phyloP scores from a whole-genome alignment of 2,888 invertebrate genomes.

The Dinocampus coccinellae region DNA sequence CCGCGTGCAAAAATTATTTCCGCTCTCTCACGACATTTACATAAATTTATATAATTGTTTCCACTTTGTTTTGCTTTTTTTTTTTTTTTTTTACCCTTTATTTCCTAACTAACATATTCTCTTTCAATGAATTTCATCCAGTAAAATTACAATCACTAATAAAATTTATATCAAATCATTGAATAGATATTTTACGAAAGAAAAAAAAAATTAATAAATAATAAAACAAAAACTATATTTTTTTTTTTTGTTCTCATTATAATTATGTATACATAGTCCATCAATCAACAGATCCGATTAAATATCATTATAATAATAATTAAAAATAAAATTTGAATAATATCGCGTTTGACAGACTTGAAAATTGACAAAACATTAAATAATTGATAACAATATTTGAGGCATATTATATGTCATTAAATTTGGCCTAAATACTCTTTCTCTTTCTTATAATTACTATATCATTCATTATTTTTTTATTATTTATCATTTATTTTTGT shows the following conservation, averaged over 20 bases:
- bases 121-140: neutral
- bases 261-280: neutral
- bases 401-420: neutral
- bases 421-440: neutral
- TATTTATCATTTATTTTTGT: neutral
- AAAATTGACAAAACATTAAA: neutral
- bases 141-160: neutral
- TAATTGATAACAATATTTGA: neutral
- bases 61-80: too few species aligned
- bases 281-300: neutral
- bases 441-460: neutral
- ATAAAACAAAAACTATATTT: neutral
- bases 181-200: neutral
- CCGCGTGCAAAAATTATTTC: slow-evolving; percentile 9
- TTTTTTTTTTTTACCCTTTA: slow-evolving; percentile 21
- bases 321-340: slow-evolving; percentile 1
- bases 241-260: neutral
- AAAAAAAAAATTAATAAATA: neutral
- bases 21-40: neutral
- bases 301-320: slow-evolving; percentile 23
- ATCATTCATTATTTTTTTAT: neutral
- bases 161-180: neutral
- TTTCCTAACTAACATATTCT: neutral
- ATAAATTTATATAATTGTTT: too few species aligned
- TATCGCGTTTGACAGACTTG: neutral